Base-by-base conservation (phyloP, 2,113 vertebrate genomes). In the Junco hyemalis region DNA sequence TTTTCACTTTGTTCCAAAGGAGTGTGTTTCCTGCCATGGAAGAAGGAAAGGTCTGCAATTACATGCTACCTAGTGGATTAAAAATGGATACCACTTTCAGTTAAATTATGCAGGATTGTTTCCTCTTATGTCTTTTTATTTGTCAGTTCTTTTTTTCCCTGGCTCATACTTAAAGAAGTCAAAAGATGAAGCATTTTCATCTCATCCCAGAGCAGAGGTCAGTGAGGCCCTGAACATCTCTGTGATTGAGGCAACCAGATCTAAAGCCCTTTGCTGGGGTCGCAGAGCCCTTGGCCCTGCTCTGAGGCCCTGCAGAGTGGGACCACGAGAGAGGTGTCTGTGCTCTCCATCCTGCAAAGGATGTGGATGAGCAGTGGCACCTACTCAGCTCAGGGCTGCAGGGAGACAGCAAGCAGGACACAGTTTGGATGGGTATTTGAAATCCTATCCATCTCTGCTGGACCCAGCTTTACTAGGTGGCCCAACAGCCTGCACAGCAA, bases 341-440 rank as follows among this genome's bases (percentile, higher is more conserved):
- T 65, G 7, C 2, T 91, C 35, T 8, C 25, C 22, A 8, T 18
- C 8, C 4, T 59, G 26, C 2, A 1, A 29, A 19, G 29, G 28
- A 26, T n/a, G 23, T 2, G 8, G 23, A 10, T 44, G 26, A 36
- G 20, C 12, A 38, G 9, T 29, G 31, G 6, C 25, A 11, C 15
- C 10, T 28, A 23, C 18, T 63, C 29, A 59, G 12, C 10, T 31
- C n/a, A 59, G 24, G 56, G 16, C 36, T 53, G 29, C 50, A 42
- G 14, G 16, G 28, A 53, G 8, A 16, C 11, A 36, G 11, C 31
- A 23, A 48, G 17, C 2, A 51, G 16, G 21, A 60, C 14, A n/a
- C 12, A 14, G 8, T 9, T 17, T 0, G 0, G 17, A 13, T 12
- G 33, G 2, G 5, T n/a, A 22, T 56, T 60, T 84, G 61, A 68